phyloP scores from a whole-genome alignment of 2,797 vertebrate genomes.

The Platalea minor region DNA sequence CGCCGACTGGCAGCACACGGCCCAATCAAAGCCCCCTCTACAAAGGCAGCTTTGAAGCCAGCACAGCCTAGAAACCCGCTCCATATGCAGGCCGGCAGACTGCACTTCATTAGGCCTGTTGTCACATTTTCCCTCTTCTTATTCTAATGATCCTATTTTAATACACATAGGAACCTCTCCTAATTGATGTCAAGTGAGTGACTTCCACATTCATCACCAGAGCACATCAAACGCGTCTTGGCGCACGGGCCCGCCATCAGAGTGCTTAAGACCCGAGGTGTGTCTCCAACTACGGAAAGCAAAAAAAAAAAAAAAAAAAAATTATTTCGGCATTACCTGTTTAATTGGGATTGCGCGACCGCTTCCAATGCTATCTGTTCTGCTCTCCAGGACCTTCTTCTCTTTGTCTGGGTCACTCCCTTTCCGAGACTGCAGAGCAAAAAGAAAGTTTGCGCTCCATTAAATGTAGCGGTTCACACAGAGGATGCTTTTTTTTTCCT shows the following conservation, averaged over 20 bases:
- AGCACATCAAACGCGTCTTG: conserved; percentile 70
- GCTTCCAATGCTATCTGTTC: conserved; percentile 97
- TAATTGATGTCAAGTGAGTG: conserved; percentile 99
- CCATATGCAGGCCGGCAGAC: conserved; percentile 81
- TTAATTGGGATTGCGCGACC: conserved; percentile 98
- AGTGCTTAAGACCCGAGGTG: conserved; percentile 57
- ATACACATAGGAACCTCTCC: conserved; percentile 86
- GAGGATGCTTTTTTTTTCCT: not conserved
- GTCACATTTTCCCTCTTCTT: conserved; percentile 82
- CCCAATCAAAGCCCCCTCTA: conserved; percentile 82
- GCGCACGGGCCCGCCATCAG: not conserved
- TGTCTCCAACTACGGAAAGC: conserved; percentile 46
- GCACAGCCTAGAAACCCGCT: conserved; percentile 71
- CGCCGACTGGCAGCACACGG: conserved; percentile 71
- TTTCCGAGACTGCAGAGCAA: conserved; percentile 91
- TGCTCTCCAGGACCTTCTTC: conserved; percentile 93
- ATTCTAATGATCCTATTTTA: conserved; percentile 94
- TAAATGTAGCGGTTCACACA: not conserved
- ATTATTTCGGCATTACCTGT: conserved; percentile 82
- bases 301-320: not conserved
- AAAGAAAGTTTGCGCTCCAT: conserved; percentile 72
- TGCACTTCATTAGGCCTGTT: conserved; percentile 86
- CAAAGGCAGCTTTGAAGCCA: conserved; percentile 83
- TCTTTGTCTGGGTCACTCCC: conserved; percentile 97
- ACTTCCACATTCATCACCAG: conserved; percentile 85